These are phyloP conservation scores for Nyleta sp. DNA, from an alignment of 2,888 invertebrate genomes.

Conservation along the genomic window DNA sequence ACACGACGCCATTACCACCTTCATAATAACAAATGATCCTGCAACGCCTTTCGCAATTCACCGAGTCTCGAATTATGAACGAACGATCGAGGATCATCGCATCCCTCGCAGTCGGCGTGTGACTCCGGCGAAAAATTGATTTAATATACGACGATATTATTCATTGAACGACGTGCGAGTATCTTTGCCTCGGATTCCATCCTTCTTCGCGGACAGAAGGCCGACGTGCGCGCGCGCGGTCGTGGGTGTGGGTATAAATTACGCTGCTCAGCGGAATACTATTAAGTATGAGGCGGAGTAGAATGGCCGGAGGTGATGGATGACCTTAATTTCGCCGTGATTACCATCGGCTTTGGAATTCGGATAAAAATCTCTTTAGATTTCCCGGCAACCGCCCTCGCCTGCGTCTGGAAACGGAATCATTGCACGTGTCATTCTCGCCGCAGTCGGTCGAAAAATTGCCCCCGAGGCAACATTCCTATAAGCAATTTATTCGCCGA, in stretches of 20 bases:
- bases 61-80: too few species aligned
- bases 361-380: slow-evolving; percentile 75
- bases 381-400: slow-evolving; percentile 65
- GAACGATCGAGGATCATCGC: too few species aligned
- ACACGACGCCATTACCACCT: too few species aligned
- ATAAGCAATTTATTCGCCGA: slow-evolving; percentile 18
- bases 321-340: slow-evolving; percentile 78
- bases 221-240: slow-evolving; percentile 45
- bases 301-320: slow-evolving; percentile 74
- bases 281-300: slow-evolving; percentile 73
- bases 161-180: slow-evolving; percentile 37
- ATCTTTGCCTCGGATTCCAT: slow-evolving; percentile 44
- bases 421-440: slow-evolving; percentile 41
- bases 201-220: slow-evolving; percentile 39
- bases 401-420: slow-evolving; percentile 35
- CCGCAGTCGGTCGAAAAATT: slow-evolving; percentile 22
- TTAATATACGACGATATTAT: slow-evolving; percentile 43
- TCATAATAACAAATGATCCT: too few species aligned
- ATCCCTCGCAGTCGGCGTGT: too few species aligned
- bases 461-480: slow-evolving; percentile 3
- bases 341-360: slow-evolving; percentile 76
- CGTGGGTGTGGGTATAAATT: slow-evolving; percentile 71
- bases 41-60: too few species aligned
- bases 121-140: too few species aligned
- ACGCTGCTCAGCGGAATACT: slow-evolving; percentile 75